Evolutionary conservation across 2,888 invertebrate genomes (phyloP), one percentile per base, ranked within the genome.

Genomic region (Acleris emargana): DNA sequence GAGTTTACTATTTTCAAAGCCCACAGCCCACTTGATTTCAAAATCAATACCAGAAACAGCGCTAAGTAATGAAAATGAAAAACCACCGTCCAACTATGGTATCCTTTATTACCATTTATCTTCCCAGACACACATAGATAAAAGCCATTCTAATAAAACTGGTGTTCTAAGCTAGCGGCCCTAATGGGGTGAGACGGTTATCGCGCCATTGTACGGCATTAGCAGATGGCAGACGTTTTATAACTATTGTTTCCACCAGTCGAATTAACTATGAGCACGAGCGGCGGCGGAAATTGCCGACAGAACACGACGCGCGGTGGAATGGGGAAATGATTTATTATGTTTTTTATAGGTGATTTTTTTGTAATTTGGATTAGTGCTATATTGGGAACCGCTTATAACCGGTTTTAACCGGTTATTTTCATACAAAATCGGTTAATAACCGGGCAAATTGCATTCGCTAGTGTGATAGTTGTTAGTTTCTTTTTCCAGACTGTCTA

Each of bases 171-270:
- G 49, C 58, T 32, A 49, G 58, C 58, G 54, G 58, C 45, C 47
- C 71, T 73, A 73, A 73, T 73, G 69, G 69, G 72, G 73, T 73
- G 73, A 69, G 69, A 70, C 68, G 71, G 71, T 71, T 73, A 73
- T 71, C 72, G 58, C 22, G 22, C 69, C 64, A 73, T 73, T 73
- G 73, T 71, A 59, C 64, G 54, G 55, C 61, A 60, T 58, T 68
- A 68, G 63, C 57, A 58, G 64, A 58, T 69, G 68, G 54, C 57
- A 64, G 66, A 52, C 66, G 69, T 72, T 69, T 71, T 72, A 71
- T 71, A 71, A 71, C 68, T 64, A 72, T 71, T 71, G 72, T 72
- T 72, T 64, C 64, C 55, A 53, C 57, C 63, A 66, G 68, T 63
- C 68, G 68, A 68, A 69, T 68, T 71, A 68, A 69, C 69, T 45